phyloP scores from a whole-genome alignment of 2,888 invertebrate species.

The Cyrtodaria siliqua region DNA sequence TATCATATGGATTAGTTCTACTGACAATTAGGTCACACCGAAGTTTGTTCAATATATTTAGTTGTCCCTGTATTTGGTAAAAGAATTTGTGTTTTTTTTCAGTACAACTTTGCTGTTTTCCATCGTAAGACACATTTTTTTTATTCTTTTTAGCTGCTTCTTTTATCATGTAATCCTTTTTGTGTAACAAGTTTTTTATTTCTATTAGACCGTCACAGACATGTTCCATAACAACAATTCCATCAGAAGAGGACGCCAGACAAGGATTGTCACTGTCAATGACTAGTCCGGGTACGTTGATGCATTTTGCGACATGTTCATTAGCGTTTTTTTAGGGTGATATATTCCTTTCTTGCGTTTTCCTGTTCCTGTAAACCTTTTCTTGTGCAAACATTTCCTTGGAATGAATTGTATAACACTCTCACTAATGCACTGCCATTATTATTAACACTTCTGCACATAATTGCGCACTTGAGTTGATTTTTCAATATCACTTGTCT shows the following conservation, averaged over 20 bases:
- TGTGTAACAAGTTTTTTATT: too few relatives aligned
- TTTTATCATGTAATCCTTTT: slow-evolving; percentile 16
- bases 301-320: slow-evolving; percentile 22
- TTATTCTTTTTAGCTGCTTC: slow-evolving; percentile 14
- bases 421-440: too few relatives aligned
- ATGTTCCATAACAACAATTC: slow-evolving; percentile 14
- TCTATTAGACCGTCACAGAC: slow-evolving; percentile 5
- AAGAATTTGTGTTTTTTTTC: slow-evolving; percentile 1
- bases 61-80: slow-evolving; percentile 25
- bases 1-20: slow-evolving; percentile 38
- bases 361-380: slow-evolving; percentile 13
- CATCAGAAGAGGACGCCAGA: slow-evolving; percentile 44
- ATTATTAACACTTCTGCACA: slow-evolving; percentile 21
- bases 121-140: background rate
- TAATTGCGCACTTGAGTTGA: background rate
- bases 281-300: slow-evolving; percentile 21
- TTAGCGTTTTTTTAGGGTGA: slow-evolving; percentile 32
- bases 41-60: slow-evolving; percentile 28
- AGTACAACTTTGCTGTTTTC: background rate
- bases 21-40: slow-evolving; percentile 42
- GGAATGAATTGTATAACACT: slow-evolving; percentile 15
- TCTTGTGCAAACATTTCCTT: slow-evolving; percentile 14
- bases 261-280: too few relatives aligned
- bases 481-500: background rate
- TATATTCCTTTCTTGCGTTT: slow-evolving; percentile 26